Base-by-base conservation (phyloP, 1,140 invertebrate genomes). In the Trichonephila inaurata region DNA sequence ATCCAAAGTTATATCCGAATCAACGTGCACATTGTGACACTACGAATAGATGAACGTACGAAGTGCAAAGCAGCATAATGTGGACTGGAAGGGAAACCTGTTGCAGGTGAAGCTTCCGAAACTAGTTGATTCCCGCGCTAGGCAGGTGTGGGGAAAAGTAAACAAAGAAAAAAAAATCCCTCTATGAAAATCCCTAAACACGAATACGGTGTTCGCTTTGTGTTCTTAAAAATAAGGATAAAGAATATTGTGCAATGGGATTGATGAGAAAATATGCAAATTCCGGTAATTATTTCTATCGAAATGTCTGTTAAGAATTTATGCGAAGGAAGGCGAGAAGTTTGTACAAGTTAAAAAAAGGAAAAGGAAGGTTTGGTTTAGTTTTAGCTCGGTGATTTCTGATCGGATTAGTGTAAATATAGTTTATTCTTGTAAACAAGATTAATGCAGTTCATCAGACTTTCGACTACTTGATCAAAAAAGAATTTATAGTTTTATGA, bases 21-120 rank as follows among this genome's bases (percentile, higher is more conserved):
- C 64, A 66, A 66, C n/a, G n/a, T 66, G 64, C 64, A 66, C 64
- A 66, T 66, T 66, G 21, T 66, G 64, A 21, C 64, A 66, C 64
- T n/a, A 66, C 64, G 64, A 66, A 66, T 66, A 19, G 7, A 51
- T n/a, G 64, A 66, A 66, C 64, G 64, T 66, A 66, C 64, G 64
- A 66, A 66, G 64, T n/a, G 64, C 64, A n/a, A 66, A n/a, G n/a
- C 64, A 66, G n/a, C 64, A 66, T 66, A n/a, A 21, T 66, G 64
- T 66, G 64, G n/a, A 66, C 64, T 66, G 64, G 51, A 24, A 66
- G 64, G 64, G 64, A 66, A 66, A 66, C 64, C 64, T 66, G 64
- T 66, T 66, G 64, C 64, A 66, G 64, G 64, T 66, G 64, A 66
- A 66, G 64, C 64, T 66, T 66, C 64, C 64, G 64, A 66, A 66